Evolutionary conservation across 2,797 vertebrate species (phyloP).

Genomic region (Halcyon smyrnensis): DNA sequence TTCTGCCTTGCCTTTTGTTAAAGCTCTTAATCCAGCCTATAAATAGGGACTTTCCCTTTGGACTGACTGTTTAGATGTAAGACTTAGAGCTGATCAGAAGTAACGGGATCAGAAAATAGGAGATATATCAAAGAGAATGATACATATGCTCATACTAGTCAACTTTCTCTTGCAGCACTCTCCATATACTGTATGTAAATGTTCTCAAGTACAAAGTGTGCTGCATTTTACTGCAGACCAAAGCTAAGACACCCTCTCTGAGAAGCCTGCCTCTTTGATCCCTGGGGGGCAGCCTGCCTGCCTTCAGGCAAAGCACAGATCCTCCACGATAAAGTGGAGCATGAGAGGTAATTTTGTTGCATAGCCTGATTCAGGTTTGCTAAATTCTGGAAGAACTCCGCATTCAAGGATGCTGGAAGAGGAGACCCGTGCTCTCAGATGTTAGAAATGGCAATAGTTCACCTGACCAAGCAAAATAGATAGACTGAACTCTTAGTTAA

Average conservation of each 20-base stretch:
- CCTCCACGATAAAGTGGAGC: background rate
- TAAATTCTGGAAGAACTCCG: background rate
- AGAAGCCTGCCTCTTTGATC: background rate
- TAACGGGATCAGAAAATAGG: constrained; percentile 64
- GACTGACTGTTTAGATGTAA: constrained; percentile 49
- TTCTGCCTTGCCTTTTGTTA: constrained; percentile 47
- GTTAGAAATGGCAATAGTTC: background rate
- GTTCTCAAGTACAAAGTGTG: background rate
- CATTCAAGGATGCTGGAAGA: background rate
- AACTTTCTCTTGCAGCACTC: background rate
- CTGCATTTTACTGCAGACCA: background rate
- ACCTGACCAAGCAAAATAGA: background rate
- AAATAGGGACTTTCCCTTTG: constrained; percentile 59
- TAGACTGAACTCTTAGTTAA: background rate
- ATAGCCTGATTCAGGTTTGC: background rate
- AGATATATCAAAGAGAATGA: constrained; percentile 60
- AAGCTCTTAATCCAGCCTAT: constrained; percentile 60
- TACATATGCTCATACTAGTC: background rate
- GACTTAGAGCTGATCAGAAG: constrained; percentile 57
- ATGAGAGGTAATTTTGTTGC: rapidly evolving
- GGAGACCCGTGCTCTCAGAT: background rate
- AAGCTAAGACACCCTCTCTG: background rate
- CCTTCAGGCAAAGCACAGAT: background rate
- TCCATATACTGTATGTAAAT: background rate
- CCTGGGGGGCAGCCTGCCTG: background rate